Evolutionary conservation across 2,113 vertebrate species (phyloP), one percentile per base, ranked within the genome.

Genomic region (Malurus elegans): DNA sequence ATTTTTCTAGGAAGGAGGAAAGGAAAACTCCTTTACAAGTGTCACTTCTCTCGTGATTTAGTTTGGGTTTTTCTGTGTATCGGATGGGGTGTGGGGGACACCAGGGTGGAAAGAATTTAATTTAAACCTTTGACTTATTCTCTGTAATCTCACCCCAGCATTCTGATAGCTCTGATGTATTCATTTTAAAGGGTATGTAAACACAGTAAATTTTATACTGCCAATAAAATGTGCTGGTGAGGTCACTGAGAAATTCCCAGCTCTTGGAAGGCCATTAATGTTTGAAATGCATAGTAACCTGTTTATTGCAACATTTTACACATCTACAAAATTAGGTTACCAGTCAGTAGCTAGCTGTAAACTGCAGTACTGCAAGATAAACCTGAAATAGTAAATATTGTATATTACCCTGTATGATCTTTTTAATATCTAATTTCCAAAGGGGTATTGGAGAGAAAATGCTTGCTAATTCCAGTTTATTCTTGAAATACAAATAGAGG

Each of bases 251-350:
- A 96, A 96, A 94, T 95, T 97, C 93, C 95, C 96, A 95, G 79
- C 86, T 94, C 90, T 91, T 83, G 71, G 70, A 89, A 96, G 75
- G 91, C 94, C 97, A 95, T 96, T 96, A 97, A 96, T 24, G 40
- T 86, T 95, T 97, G 96, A 97, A 97, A 97, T 97, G 94, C 90
- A 76, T 51, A 97, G 96, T 95, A 96, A 96, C 95, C 86, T 98
- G 96, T 97, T 97, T 98, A 97, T 92, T 95, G 95, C 19, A 69
- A 67, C 84, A 38, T 95, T 96, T 97, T 97, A 97, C 90, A 94
- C 65, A 72, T 92, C 94, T 86, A 67, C 93, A 86, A 97, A 97
- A 88, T 88, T 71, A 79, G 42, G 47, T 28, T 40, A 16, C 10
- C 88, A 86, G 85, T 75, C 93, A 84, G 93, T 84, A 95, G 95